Evolutionary conservation across 1,140 invertebrate genomes (phyloP), one percentile per base, ranked within the genome.

Genomic region (Pseudoatta argentina): DNA sequence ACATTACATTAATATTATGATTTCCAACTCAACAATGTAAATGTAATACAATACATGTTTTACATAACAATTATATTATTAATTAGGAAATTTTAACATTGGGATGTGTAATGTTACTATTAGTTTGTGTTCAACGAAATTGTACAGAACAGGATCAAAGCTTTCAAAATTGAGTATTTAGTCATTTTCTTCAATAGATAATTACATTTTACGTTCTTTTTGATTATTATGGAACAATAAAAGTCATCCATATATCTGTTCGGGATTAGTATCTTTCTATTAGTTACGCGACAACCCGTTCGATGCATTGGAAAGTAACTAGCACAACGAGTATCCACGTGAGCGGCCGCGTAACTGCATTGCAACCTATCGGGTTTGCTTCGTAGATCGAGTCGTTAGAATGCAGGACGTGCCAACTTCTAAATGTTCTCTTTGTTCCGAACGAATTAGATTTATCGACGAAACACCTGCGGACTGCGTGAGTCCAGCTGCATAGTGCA

Each of bases 381-480:
- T 53, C 10, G 82, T 21, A 66, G 59, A 78, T 78, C 73, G 63
- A 85, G 51, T 85, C 82, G 82, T 85, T 85, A 85, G 73, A 78
- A 85, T 85, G 82, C 82, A 78, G 39, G 82, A 64, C 82, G 30
- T 77, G 51, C 30, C 30, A 21, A 64, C 51, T 30, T 66, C 61
- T 77, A 85, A 85, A 78, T 85, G 76, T 53, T 67, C 64, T 81
- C 64, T 86, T 86, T 78, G 76, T 72, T 66, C 39, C 85, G 53
- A 57, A 81, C 64, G 64, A 85, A 85, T 85, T 61, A 59, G 85
- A 86, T 86, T 86, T 86, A 86, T 86, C 53, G 76, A 81, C 34
- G 85, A 51, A 86, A 86, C 76, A 79, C 85, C 76, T 59, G 73
- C 64, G 76, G 48, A 86, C 61, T 86, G 27, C 64, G 34, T 30